These are phyloP conservation scores for Coendou prehensilis DNA, from an alignment of 2,797 vertebrate genomes.

Conservation along the genomic window DNA sequence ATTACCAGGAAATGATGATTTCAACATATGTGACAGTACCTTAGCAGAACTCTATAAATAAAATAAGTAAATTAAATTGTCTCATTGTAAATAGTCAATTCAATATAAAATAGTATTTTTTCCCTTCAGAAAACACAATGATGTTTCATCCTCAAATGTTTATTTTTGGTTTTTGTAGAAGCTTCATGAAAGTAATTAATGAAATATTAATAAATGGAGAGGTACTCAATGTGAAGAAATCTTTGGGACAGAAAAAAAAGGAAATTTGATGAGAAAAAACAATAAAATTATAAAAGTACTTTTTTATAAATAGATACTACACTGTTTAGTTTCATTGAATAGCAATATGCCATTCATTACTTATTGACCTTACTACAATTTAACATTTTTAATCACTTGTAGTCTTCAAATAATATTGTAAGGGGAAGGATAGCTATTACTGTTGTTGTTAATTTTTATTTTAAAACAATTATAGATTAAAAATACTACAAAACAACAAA, in stretches of 20 bases:
- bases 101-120: background rate
- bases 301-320: background rate
- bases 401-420: background rate
- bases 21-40: background rate
- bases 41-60: background rate
- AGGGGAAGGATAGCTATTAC: background rate
- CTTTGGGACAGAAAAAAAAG: background rate
- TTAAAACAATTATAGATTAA: background rate
- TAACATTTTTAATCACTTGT: background rate
- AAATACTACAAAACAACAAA: background rate
- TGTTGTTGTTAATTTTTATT: background rate
- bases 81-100: background rate
- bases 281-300: background rate
- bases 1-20: background rate
- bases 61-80: background rate
- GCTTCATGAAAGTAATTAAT: background rate
- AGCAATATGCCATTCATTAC: background rate
- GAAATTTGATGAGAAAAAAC: conserved; percentile 2
- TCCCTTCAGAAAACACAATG: background rate
- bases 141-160: background rate
- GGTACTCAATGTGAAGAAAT: background rate
- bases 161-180: background rate
- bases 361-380: background rate
- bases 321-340: background rate
- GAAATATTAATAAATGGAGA: background rate